Conservation (phyloP, 2,797 vertebrate species). For the Naso thynnoides region DNA sequence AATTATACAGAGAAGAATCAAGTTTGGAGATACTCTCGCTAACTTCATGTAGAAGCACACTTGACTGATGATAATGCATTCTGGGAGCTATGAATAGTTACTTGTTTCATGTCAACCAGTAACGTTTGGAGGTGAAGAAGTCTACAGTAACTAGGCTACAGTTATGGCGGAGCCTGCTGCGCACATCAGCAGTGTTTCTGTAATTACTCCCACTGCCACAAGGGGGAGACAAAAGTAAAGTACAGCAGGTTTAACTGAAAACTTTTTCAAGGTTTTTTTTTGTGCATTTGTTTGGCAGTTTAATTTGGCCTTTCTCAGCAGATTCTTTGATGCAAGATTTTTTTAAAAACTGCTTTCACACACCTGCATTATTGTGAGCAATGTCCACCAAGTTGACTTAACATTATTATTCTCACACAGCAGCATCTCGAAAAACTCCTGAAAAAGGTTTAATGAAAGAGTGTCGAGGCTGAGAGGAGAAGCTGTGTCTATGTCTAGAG, state of each 20-base stretch:
- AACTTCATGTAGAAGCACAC: constrained; percentile 21
- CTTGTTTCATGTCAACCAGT: too few relatives aligned
- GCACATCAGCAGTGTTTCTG: neutral
- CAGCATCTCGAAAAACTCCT: constrained; percentile 18
- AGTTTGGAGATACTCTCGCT: neutral
- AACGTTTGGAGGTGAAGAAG: too few relatives aligned
- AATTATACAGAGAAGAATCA: neutral
- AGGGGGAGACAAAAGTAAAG: neutral
- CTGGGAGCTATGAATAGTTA: neutral
- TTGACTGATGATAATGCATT: constrained; percentile 2
- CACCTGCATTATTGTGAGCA: constrained; percentile 26
- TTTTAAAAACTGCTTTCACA: constrained; percentile 5
- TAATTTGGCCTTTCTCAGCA: constrained; percentile 6
- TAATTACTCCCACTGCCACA: too few relatives aligned
- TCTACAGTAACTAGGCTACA: too few relatives aligned
- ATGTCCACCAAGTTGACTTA: constrained; percentile 24
- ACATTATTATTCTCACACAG: constrained; percentile 34
- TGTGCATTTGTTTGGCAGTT: constrained; percentile 3
- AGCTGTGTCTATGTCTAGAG: constrained; percentile 26
- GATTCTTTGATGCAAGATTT: constrained; percentile 16
- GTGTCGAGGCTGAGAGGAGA: constrained; percentile 39
- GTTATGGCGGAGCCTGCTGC: too few relatives aligned
- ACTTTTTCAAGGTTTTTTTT: neutral
- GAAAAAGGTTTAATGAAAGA: constrained; percentile 43
- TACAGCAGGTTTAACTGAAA: neutral